phyloP scores from a whole-genome alignment of 2,888 invertebrate genomes.

The Crossocerus cetratus region DNA sequence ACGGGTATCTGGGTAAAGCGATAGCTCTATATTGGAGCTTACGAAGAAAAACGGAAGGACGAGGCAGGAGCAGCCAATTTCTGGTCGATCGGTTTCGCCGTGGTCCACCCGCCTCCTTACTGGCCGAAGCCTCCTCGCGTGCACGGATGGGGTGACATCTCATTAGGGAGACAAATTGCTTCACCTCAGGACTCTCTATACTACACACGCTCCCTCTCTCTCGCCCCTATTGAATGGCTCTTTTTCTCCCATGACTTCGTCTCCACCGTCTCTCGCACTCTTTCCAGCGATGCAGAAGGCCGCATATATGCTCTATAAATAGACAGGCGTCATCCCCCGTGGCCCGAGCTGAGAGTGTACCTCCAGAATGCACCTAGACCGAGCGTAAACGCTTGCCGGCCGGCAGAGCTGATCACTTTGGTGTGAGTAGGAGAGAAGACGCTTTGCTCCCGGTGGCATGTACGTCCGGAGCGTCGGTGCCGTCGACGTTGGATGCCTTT shows the following conservation, averaged over 20 bases:
- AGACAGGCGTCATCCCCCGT: conserved; percentile 46
- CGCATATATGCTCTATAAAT: conserved; percentile 55
- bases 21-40: conserved; percentile 6
- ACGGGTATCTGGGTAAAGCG: conserved; percentile 3
- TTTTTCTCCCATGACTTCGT: background rate
- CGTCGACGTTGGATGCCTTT: conserved; percentile 28
- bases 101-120: conserved; percentile 58
- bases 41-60: conserved; percentile 29
- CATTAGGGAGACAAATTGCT: conserved; percentile 77
- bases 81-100: conserved; percentile 58
- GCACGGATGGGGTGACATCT: conserved; percentile 75
- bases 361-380: conserved; percentile 42
- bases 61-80: conserved; percentile 50
- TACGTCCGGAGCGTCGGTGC: background rate
- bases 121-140: conserved; percentile 50
- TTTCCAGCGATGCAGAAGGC: conserved; percentile 27
- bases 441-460: background rate
- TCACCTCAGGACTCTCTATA: conserved; percentile 67
- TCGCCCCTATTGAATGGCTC: conserved; percentile 1
- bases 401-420: conserved; percentile 13
- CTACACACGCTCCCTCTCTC: conserved; percentile 25
- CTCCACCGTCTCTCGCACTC: conserved; percentile 18
- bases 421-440: background rate
- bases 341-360: conserved; percentile 19
- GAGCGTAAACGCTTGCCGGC: conserved; percentile 32